Evolutionary conservation across 1,140 invertebrate species (phyloP), one percentile per base, ranked within the genome.

Genomic region (Matsumurasca onukii): DNA sequence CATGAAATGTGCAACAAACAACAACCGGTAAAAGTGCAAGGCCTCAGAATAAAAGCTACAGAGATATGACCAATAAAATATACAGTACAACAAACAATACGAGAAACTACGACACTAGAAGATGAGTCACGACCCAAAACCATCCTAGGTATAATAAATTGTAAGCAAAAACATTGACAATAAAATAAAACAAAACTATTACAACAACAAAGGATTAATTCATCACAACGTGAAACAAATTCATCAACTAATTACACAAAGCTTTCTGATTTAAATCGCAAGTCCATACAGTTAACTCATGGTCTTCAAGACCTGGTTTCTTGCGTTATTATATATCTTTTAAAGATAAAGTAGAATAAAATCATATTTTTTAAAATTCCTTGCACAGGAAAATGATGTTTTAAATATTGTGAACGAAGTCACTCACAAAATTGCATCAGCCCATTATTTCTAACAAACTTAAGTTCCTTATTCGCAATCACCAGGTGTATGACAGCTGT

Each of bases 131-230:
- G 22, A 15, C 49, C 20, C 49, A 12, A 12, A 52, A 52, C 49
- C 55, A 39, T 39, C 22, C 25, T 27, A 27, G 15, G 22, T 59
- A 39, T 39, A 27, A 59, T 59, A 59, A 59, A 59, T 22, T 59
- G 55, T 59, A 59, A 59, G 55, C 55, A 59, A 59, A 59, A 59
- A 59, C 55, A 59, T 59, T 59, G 25, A 59, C 30, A 59, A 59
- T 59, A 59, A 59, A 59, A 59, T 59, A 59, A 59, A 59, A 59
- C 55, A 59, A 59, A 59, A 59, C 49, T 52, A 52, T 59, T 25
- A 59, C 55, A 59, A 59, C 55, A 59, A 59, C 55, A 59, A 51
- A 59, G 55, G 30, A 27, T 59, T 59, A 22, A 59, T 59, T 27
- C 9, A 59, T 59, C 55, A 59, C 55, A 59, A 59, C 55, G 25